A percentile compares a stretch with the other conserved stretches of the same genome.
These are phyloP conservation scores for Cricetomys ansorgei DNA, from an alignment of 2,113 vertebrate species.

Conservation along the genomic window DNA sequence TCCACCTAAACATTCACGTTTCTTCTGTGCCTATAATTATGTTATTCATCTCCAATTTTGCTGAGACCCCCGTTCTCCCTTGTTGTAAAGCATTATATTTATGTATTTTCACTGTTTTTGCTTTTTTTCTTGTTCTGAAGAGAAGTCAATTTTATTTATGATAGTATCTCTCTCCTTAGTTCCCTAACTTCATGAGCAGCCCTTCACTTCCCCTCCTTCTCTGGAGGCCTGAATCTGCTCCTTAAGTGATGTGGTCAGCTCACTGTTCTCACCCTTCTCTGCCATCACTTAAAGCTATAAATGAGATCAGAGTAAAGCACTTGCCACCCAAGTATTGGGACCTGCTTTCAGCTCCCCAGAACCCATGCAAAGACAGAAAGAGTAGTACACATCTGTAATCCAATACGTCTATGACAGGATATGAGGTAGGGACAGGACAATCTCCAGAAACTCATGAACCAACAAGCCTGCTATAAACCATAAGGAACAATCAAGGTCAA, in stretches of 20 bases:
- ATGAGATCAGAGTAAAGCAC: not conserved
- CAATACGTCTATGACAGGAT: not conserved
- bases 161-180: not conserved
- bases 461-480: not conserved
- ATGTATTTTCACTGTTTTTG: not conserved
- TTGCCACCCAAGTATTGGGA: not conserved
- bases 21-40: not conserved
- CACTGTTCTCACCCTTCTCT: not conserved
- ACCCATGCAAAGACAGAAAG: not conserved
- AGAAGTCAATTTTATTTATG: not conserved
- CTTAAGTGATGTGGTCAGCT: not conserved
- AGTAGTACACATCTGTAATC: not conserved
- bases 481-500: not conserved
- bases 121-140: slow-evolving; percentile 6
- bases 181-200: not conserved
- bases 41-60: not conserved
- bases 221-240: not conserved
- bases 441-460: not conserved
- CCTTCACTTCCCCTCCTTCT: not conserved
- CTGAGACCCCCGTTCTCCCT: not conserved
- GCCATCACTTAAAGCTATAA: not conserved
- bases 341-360: not conserved
- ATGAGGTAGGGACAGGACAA: not conserved
- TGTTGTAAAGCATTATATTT: not conserved
- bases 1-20: not conserved